Evolutionary conservation across 2,113 vertebrate species (phyloP).

Genomic region (Ciconia maguari): DNA sequence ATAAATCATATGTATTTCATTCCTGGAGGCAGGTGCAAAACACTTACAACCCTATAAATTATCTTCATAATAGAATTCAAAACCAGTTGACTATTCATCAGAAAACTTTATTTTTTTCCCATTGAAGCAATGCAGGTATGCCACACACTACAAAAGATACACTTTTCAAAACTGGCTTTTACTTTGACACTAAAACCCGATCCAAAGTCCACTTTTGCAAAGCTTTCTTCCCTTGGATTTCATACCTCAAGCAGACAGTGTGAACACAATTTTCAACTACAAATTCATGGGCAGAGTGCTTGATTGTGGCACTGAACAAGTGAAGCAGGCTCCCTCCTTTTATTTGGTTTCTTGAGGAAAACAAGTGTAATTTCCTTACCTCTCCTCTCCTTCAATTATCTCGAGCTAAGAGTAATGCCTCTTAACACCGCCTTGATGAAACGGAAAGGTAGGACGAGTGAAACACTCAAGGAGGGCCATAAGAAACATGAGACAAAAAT

Average conservation of each 20-base stretch:
- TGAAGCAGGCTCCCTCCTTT: background rate
- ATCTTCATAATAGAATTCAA: background rate
- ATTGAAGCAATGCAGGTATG: background rate
- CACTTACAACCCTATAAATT: background rate
- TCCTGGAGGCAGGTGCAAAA: slow-evolving; percentile 7
- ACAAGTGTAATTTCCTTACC: background rate
- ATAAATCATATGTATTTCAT: slow-evolving; percentile 9
- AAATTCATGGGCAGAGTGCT: background rate
- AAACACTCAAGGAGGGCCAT: background rate
- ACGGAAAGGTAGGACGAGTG: background rate
- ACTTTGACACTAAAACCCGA: background rate
- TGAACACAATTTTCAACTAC: background rate
- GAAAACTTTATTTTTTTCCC: background rate
- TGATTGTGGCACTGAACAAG: background rate
- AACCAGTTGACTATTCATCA: background rate
- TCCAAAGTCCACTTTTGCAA: background rate
- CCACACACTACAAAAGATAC: background rate
- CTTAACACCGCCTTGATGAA: background rate
- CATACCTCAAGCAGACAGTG: background rate
- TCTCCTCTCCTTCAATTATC: background rate
- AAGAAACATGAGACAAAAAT: background rate
- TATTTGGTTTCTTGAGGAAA: background rate
- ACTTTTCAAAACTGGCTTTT: background rate
- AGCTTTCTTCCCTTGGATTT: background rate
- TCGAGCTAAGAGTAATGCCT: background rate